These are phyloP conservation scores for Paracentrotus lividus DNA, from an alignment of 53 echinoderm and acorn worm genomes.

Conservation along the genomic window DNA sequence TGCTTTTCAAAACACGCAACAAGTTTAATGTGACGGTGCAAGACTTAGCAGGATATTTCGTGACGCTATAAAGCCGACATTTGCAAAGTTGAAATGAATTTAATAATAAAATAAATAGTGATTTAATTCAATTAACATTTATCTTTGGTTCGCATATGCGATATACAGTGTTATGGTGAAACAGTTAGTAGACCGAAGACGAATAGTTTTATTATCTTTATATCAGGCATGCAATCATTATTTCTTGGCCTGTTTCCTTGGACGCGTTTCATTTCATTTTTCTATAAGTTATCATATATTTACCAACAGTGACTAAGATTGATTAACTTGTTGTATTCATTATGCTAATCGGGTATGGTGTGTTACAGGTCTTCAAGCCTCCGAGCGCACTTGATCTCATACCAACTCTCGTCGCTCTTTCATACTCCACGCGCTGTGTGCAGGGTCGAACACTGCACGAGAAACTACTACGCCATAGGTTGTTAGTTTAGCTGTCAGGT, in stretches of 20 bases:
- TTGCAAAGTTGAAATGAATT: too few species aligned
- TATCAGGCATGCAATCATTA: neutral
- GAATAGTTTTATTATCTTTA: neutral
- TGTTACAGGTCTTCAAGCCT: constrained; percentile 32
- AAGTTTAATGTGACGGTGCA: neutral
- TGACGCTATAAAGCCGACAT: neutral
- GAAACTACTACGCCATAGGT: constrained; percentile 46
- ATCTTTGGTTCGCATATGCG: neutral
- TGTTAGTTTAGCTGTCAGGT: constrained; percentile 72
- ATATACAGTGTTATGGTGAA: neutral
- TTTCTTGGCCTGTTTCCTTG: neutral
- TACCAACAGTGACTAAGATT: neutral
- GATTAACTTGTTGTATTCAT: constrained; percentile 46
- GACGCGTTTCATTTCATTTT: neutral
- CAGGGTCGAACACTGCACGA: constrained; percentile 1
- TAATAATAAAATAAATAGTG: too few species aligned
- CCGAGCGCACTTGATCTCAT: neutral
- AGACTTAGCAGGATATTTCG: neutral
- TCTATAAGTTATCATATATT: neutral
- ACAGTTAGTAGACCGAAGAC: neutral
- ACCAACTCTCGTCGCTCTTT: neutral
- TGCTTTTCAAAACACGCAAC: neutral
- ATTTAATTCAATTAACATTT: neutral
- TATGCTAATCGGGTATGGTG: constrained; percentile 18
- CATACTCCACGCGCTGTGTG: constrained; percentile 26